These are phyloP conservation scores for Tupiocoris notatus DNA, from an alignment of 2,888 invertebrate species.

Conservation along the genomic window DNA sequence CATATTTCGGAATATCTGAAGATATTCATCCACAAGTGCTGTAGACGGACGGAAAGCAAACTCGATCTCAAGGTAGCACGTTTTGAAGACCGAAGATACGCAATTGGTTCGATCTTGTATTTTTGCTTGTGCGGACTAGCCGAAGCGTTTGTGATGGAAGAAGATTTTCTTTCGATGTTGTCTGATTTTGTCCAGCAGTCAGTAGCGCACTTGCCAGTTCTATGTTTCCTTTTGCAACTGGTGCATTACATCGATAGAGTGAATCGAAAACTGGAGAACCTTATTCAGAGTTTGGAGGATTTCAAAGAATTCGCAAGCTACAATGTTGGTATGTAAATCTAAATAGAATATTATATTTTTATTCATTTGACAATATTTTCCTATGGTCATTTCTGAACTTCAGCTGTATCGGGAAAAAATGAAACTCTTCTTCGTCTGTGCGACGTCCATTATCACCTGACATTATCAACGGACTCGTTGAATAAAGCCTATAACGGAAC, in stretches of 20 bases:
- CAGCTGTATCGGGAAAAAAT: background rate
- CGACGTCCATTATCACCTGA: constrained; percentile 18
- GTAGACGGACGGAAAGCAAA: background rate
- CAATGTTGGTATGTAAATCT: background rate
- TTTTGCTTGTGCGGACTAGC: background rate
- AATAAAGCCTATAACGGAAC: background rate
- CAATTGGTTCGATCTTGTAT: background rate
- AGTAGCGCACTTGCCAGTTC: background rate
- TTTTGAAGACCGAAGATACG: background rate
- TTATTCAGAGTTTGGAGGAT: background rate
- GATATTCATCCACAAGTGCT: background rate
- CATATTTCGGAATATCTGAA: background rate
- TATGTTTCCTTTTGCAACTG: background rate
- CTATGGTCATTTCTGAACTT: too few species aligned
- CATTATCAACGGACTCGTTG: background rate
- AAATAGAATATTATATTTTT: background rate
- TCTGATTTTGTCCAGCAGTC: background rate
- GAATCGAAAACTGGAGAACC: background rate
- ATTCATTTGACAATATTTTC: too few species aligned
- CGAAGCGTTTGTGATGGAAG: too few species aligned
- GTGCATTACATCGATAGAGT: background rate
- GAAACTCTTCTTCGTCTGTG: background rate
- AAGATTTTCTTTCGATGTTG: background rate
- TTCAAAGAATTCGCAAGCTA: background rate
- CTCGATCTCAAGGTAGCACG: too few species aligned